Conservation (phyloP, 2,797 vertebrate species). For the Enteromius radiatus region DNA sequence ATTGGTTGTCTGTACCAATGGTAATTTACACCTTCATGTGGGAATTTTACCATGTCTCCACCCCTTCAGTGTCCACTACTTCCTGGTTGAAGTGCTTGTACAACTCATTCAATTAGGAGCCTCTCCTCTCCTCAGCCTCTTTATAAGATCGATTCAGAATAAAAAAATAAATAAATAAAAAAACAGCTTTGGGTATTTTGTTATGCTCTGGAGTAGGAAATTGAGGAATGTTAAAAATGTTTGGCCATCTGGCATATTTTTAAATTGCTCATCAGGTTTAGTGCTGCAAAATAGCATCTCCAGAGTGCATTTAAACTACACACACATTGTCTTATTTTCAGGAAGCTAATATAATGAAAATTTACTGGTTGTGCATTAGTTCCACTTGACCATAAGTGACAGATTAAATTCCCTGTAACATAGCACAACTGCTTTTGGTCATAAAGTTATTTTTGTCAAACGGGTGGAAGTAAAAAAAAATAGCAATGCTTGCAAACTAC, state of each 20-base stretch:
- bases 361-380: constrained; percentile 23
- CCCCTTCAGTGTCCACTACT: constrained; percentile 45
- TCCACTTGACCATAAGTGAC: constrained; percentile 32
- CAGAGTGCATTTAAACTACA: not conserved
- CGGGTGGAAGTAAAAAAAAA: not conserved
- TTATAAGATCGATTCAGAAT: constrained; percentile 59
- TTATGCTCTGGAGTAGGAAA: constrained; percentile 27
- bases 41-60: constrained; percentile 59
- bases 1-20: constrained; percentile 67
- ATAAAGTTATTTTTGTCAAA: not conserved
- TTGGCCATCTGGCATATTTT: constrained; percentile 32
- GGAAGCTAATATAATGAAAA: constrained; percentile 29
- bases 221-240: constrained; percentile 16
- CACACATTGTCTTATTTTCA: constrained; percentile 7
- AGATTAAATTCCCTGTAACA: constrained; percentile 4
- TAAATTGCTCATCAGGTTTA: constrained; percentile 15
- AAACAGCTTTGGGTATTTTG: constrained; percentile 45
- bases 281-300: constrained; percentile 25
- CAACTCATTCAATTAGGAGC: constrained; percentile 66
- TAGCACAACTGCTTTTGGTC: not conserved
- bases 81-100: constrained; percentile 61
- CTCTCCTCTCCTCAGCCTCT: constrained; percentile 49
- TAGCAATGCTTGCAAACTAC: not conserved
- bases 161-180: constrained; percentile 35
- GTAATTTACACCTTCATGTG: constrained; percentile 73